Evolutionary conservation across 2,113 vertebrate genomes (phyloP).

Genomic region (Ophthalmolycus amberensis): DNA sequence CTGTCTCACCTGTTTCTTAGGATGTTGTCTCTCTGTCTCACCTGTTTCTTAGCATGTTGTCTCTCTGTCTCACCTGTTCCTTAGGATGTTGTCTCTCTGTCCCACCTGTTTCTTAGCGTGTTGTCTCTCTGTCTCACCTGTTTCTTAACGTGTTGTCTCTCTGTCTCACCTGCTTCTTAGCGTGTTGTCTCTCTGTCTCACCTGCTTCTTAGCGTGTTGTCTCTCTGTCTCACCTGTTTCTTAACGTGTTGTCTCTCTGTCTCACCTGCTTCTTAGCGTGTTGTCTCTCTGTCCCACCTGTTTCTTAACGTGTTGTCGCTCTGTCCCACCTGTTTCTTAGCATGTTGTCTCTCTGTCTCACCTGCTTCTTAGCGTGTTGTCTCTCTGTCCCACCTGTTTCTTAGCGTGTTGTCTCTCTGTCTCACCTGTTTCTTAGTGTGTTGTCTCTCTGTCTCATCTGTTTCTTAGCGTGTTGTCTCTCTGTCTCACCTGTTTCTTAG

Average conservation of each 20-base stretch:
- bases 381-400: conserved; percentile 64
- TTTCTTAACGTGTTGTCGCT: background rate
- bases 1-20: background rate
- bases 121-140: background rate
- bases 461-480: background rate
- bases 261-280: conserved; percentile 2
- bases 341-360: conserved; percentile 9
- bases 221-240: conserved; percentile 14
- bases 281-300: conserved; percentile 7
- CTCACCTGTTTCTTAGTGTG: background rate
- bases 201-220: background rate
- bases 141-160: background rate
- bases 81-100: background rate
- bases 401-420: background rate
- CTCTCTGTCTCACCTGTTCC: conserved; percentile 1
- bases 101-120: background rate
- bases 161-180: conserved; percentile 5
- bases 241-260: conserved; percentile 4
- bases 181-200: background rate
- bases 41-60: background rate
- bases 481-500: background rate
- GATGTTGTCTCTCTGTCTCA: background rate
- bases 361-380: conserved; percentile 89
- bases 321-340: conserved; percentile 1
- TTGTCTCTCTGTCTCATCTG: conserved; percentile 5